phyloP scores from a whole-genome alignment of 2,113 vertebrate genomes.

The Stegastes partitus region DNA sequence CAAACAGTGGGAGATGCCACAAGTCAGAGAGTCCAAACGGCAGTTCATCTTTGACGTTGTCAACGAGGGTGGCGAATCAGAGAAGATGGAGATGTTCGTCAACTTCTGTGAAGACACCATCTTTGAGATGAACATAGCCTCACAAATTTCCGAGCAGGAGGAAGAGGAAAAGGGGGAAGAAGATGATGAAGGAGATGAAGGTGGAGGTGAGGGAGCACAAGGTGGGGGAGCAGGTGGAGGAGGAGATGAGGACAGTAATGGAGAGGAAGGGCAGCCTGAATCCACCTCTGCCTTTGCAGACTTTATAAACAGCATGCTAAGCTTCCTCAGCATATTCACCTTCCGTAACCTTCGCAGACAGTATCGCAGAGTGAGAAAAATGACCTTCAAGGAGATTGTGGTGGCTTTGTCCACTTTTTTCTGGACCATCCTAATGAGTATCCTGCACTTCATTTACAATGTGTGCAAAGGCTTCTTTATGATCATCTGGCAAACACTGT shows the following conservation, averaged over 20 bases:
- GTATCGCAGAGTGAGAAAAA: slow-evolving; percentile 86
- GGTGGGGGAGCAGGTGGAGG: slow-evolving; percentile 60
- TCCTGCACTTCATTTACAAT: slow-evolving; percentile 84
- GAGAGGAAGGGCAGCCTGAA: slow-evolving; percentile 77
- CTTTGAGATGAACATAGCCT: slow-evolving; percentile 98
- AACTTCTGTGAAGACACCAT: slow-evolving; percentile 99
- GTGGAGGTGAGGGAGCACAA: slow-evolving; percentile 47
- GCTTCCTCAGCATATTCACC: slow-evolving; percentile 87
- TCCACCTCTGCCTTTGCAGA: slow-evolving; percentile 82
- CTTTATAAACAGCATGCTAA: slow-evolving; percentile 81
- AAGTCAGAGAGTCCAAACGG: slow-evolving; percentile 93
- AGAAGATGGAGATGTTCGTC: slow-evolving; percentile 99
- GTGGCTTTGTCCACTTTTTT: slow-evolving; percentile 83
- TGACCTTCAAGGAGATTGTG: slow-evolving; percentile 88
- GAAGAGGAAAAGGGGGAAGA: slow-evolving; percentile 85
- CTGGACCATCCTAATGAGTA: slow-evolving; percentile 86
- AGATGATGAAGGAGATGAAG: slow-evolving; percentile 81
- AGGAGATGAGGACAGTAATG: slow-evolving; percentile 81
- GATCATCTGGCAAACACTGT: slow-evolving; percentile 90
- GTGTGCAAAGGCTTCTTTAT: slow-evolving; percentile 88
- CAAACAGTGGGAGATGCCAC: slow-evolving; percentile 98
- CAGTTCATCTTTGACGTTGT: slow-evolving; percentile 99
- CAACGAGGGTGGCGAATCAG: slow-evolving; percentile 94
- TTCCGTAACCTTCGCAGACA: slow-evolving; percentile 89
- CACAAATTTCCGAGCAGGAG: slow-evolving; percentile 94